phyloP scores from a whole-genome alignment of 2,888 invertebrate species.

The Strigamia transsilvanica region DNA sequence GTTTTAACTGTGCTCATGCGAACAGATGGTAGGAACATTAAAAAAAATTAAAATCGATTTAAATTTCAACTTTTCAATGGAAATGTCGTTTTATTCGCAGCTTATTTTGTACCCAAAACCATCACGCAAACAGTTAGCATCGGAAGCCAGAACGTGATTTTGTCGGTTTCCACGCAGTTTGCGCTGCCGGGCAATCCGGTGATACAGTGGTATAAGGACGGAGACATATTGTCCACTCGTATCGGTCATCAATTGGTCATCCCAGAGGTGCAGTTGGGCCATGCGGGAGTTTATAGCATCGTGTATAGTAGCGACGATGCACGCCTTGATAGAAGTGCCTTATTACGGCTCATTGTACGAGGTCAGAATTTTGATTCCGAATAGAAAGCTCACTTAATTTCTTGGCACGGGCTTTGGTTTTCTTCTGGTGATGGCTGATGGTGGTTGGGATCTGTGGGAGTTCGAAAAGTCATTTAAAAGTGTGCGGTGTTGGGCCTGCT shows the following conservation, averaged over 20 bases:
- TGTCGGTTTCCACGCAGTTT: constrained; percentile 51
- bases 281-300: constrained; percentile 52
- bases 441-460: neutral
- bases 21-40: constrained; percentile 40
- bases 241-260: constrained; percentile 13
- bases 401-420: neutral
- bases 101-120: constrained; percentile 50
- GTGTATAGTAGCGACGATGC: constrained; percentile 40
- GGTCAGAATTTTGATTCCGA: constrained; percentile 37
- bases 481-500: too few relatives aligned
- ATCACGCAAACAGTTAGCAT: constrained; percentile 51
- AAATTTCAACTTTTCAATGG: neutral
- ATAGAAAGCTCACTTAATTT: neutral
- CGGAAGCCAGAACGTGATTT: neutral
- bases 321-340: constrained; percentile 51
- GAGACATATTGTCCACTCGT: constrained; percentile 28
- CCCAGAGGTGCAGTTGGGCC: constrained; percentile 48
- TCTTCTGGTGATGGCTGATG: neutral
- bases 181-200: constrained; percentile 50
- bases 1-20: constrained; percentile 46
- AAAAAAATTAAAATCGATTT: neutral
- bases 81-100: constrained; percentile 26
- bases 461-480: neutral
- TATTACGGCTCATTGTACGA: constrained; percentile 52
- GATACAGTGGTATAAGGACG: constrained; percentile 50